Evolutionary conservation across 2,888 invertebrate genomes (phyloP), one percentile per base, ranked within the genome.

Genomic region (Coenonympha glycerion): DNA sequence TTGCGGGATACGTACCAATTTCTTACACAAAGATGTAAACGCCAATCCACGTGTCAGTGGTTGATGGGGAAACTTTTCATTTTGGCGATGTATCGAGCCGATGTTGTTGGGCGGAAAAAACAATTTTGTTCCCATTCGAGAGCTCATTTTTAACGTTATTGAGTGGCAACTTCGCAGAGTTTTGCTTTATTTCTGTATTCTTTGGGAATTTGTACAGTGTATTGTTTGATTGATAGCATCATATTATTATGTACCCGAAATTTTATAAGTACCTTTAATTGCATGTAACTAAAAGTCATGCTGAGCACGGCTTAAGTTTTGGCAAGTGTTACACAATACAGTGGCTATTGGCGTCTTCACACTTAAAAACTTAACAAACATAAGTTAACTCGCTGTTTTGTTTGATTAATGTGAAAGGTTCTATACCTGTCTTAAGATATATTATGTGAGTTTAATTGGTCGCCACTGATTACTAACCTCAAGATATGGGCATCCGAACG

Each of bases 11-110:
- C 60, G 56, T 57, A 69, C 71, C 77, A 79, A 80, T 79, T 80
- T 78, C 69, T 74, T 75, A 69, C 69, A 81, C 76, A 74, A 80
- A 84, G 81, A 85, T 84, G 82, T 83, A 78, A 78, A 82, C 77
- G 81, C 77, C 81, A 82, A 74, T 82, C 83, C 78, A 81, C 72
- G 78, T 82, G 83, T 84, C 85, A 83, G 79, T 73, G 68, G 76
- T 65, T 79, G 81, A 82, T 84, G 75, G 79, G 75, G 70, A 81
- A 83, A 83, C 83, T 85, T 85, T 85, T 83, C 79, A 84, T 85
- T 84, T 81, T 76, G 74, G 67, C 74, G 71, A 76, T 77, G 77
- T 79, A 76, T 73, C 70, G 72, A 58, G 64, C 64, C 64, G 68
- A 61, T 71, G 73, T 57, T 62, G 64, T 71, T 70, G 69, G 66